A percentile compares a stretch with the other conserved stretches of the same genome.
Evolutionary conservation across 1,140 invertebrate genomes (phyloP).

Genomic region (Sminthurides bifidus): DNA sequence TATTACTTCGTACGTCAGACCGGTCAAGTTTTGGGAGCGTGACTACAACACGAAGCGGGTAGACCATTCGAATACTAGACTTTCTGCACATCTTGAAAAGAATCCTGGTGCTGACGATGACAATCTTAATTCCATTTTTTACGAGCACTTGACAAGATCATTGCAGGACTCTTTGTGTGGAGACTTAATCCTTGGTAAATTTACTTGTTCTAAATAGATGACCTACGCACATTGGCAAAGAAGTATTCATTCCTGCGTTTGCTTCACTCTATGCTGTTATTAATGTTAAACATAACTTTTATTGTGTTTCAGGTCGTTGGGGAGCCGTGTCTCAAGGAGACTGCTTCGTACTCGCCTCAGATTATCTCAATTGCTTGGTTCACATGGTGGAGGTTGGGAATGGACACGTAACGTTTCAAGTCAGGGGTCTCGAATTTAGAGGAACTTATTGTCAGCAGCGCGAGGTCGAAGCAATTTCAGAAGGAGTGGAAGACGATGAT

Average conservation of each 20-base stretch:
- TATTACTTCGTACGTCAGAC: constrained; percentile 90
- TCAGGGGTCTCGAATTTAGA: constrained; percentile 91
- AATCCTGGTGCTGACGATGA: constrained; percentile 96
- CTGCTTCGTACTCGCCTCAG: constrained; percentile 93
- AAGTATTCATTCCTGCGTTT: no score
- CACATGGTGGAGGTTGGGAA: constrained; percentile 98
- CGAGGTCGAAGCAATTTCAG: constrained; percentile 86
- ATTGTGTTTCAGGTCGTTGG: constrained; percentile 51
- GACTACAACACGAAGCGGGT: constrained; percentile 95
- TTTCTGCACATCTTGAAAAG: constrained; percentile 86
- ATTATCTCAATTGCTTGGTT: constrained; percentile 94
- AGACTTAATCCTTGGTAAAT: constrained; percentile 70
- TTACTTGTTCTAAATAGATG: constrained; percentile 23
- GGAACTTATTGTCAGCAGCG: constrained; percentile 98
- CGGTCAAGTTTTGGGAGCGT: constrained; percentile 98
- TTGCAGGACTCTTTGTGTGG: constrained; percentile 92
- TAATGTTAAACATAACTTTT: background rate
- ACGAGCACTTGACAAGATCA: constrained; percentile 93
- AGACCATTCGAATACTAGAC: constrained; percentile 91
- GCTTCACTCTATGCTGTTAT: no score
- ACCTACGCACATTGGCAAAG: no score
- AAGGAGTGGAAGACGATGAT: constrained; percentile 88
- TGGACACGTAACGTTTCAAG: constrained; percentile 94
- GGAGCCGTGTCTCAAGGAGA: constrained; percentile 85
- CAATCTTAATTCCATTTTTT: constrained; percentile 98